Base-by-base conservation (phyloP, 2,888 invertebrate genomes). In the Agrotis segetum region DNA sequence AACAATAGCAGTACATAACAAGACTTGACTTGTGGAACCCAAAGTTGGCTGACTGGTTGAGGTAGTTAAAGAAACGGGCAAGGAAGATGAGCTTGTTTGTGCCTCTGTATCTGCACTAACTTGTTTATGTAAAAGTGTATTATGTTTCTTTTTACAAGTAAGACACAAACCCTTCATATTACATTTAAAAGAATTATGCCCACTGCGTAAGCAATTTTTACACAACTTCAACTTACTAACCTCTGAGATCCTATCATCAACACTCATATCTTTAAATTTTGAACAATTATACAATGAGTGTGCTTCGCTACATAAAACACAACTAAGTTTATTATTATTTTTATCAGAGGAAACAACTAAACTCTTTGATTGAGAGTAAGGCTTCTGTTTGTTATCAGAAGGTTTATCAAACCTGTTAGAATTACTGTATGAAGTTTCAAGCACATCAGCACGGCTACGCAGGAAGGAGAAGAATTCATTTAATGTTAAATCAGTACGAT, bases 191-290 rank as follows among this genome's bases (percentile, higher is more conserved):
- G 24, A 17, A 55, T 55, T 55, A 24, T 17, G 55, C 17, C 55
- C 55, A 55, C 55, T 11, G 4, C 17, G 55, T 5, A 55, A 29
- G 11, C 55, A 55, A 62, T 19, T 58, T 58, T 50, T 60, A 34
- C 34, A 24, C n/a, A 44, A 44, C 50, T 52, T 52, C 19, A 52
- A 52, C 21, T 52, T 52, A 5, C 19, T 52, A 11, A 52, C 50
- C 19, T 52, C 50, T 19, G 13, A 19, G 19, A 52, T 19, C 13
- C 50, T 11, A 19, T 52, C 19, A 11, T 52, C 50, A 19, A 52
- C 21, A 52, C 13, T 52, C 50, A 52, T 52, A 52, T 52, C 19
- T 19, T 52, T 52, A 14, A 52, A 52, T 52, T 52, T 52, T 4
- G 5, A 14, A 52, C 52, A 52, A 14, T 21, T 13, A 52, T 52